phyloP scores from a whole-genome alignment of 2,113 vertebrate genomes.

The Pyrgilauda ruficollis region DNA sequence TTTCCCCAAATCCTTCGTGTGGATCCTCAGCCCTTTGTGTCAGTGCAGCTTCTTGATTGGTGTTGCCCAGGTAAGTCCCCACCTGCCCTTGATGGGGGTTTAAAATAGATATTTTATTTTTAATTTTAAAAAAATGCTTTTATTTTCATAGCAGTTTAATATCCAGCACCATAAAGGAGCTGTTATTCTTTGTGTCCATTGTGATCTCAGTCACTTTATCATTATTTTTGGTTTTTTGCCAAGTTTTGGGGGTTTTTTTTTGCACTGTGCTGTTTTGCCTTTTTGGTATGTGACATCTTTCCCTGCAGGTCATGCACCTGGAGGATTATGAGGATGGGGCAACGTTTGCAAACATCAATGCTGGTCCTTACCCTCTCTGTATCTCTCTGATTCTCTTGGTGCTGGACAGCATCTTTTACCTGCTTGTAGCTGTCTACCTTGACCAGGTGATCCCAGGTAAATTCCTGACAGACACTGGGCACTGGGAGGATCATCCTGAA shows the following conservation, averaged over 20 bases:
- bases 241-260: neutral
- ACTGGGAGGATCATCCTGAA: neutral
- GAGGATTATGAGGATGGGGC: conserved; percentile 91
- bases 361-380: conserved; percentile 87
- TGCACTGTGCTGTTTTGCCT: fast-evolving
- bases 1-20: conserved; percentile 88
- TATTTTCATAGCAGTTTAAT: neutral
- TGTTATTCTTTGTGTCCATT: neutral
- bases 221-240: neutral
- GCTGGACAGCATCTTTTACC: conserved; percentile 89
- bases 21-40: conserved; percentile 91
- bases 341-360: conserved; percentile 81
- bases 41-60: conserved; percentile 93
- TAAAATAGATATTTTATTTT: neutral
- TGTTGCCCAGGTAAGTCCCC: conserved; percentile 84
- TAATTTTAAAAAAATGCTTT: neutral
- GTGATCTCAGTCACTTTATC: neutral
- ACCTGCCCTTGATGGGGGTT: fast-evolving
- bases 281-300: neutral
- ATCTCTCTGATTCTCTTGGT: conserved; percentile 83
- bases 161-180: fast-evolving
- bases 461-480: neutral
- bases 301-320: conserved; percentile 88
- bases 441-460: conserved; percentile 96
- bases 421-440: conserved; percentile 90